Evolutionary conservation across 1,140 invertebrate species (phyloP).

Genomic region (Drosophila oshimai): DNA sequence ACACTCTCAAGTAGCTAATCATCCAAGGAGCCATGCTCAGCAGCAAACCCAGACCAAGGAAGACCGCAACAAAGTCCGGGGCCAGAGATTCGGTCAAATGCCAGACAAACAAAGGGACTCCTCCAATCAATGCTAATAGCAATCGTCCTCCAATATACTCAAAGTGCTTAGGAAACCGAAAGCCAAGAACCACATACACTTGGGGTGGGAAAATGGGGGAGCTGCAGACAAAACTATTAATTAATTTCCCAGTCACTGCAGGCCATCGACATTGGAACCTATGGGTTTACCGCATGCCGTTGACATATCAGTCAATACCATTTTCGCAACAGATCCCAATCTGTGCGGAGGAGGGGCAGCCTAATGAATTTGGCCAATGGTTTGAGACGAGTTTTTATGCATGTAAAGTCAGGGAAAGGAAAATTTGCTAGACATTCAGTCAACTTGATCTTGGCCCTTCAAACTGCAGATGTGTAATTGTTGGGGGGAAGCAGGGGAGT

Average conservation of each 20-base stretch:
- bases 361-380: constrained; percentile 25
- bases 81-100: constrained; percentile 50
- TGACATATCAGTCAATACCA: constrained; percentile 71
- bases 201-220: not conserved
- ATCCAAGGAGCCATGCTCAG: constrained; percentile 6
- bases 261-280: constrained; percentile 45
- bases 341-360: constrained; percentile 1
- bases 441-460: not conserved
- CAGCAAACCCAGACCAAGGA: constrained; percentile 6
- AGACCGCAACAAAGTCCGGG: constrained; percentile 56
- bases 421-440: constrained; percentile 12
- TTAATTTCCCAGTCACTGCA: constrained; percentile 71
- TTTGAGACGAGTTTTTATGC: constrained; percentile 20
- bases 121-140: constrained; percentile 75
- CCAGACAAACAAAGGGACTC: constrained; percentile 62
- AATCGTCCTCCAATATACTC: constrained; percentile 49
- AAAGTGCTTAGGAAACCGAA: constrained; percentile 73
- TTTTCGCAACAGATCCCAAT: constrained; percentile 15
- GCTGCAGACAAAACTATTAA: constrained; percentile 62
- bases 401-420: not conserved
- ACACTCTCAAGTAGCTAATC: constrained; percentile 27
- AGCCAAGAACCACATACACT: constrained; percentile 49
- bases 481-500: not conserved
- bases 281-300: constrained; percentile 57
- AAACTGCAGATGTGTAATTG: constrained; percentile 18